A percentile compares a stretch with the other conserved stretches of the same genome.
phyloP scores from a whole-genome alignment of 2,113 vertebrate species.

The Anolis sagrei region DNA sequence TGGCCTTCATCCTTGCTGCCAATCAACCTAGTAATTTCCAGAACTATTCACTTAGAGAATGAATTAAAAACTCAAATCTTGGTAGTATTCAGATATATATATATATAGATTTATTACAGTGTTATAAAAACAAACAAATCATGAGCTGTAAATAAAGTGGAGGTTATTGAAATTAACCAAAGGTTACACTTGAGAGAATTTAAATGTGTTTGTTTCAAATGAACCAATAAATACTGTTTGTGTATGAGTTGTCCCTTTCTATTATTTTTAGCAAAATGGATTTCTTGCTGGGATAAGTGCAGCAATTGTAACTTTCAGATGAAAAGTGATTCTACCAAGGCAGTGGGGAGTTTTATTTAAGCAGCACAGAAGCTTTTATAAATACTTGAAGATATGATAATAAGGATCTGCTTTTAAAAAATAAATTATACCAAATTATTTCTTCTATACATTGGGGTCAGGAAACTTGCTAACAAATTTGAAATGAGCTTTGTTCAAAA shows the following conservation, averaged over 20 bases:
- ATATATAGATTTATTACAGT: conserved; percentile 53
- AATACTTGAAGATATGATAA: conserved; percentile 55
- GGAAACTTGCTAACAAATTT: not conserved
- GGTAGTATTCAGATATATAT: conserved; percentile 53
- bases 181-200: conserved; percentile 56
- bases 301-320: conserved; percentile 71
- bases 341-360: conserved; percentile 73
- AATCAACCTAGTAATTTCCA: conserved; percentile 33
- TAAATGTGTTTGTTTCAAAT: conserved; percentile 72
- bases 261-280: conserved; percentile 76
- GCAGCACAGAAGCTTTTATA: conserved; percentile 48
- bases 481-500: not conserved
- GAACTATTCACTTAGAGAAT: conserved; percentile 41
- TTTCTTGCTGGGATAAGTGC: conserved; percentile 79
- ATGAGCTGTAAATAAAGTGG: conserved; percentile 52
- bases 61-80: conserved; percentile 33
- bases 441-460: conserved; percentile 23
- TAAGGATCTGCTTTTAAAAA: conserved; percentile 44
- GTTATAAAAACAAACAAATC: conserved; percentile 57
- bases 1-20: not conserved
- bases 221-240: conserved; percentile 59
- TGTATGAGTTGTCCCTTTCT: conserved; percentile 61
- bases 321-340: conserved; percentile 70
- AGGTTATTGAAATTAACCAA: conserved; percentile 64
- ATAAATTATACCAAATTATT: conserved; percentile 15